phyloP scores from a whole-genome alignment of 2,797 vertebrate species.

The Hirundo rustica region DNA sequence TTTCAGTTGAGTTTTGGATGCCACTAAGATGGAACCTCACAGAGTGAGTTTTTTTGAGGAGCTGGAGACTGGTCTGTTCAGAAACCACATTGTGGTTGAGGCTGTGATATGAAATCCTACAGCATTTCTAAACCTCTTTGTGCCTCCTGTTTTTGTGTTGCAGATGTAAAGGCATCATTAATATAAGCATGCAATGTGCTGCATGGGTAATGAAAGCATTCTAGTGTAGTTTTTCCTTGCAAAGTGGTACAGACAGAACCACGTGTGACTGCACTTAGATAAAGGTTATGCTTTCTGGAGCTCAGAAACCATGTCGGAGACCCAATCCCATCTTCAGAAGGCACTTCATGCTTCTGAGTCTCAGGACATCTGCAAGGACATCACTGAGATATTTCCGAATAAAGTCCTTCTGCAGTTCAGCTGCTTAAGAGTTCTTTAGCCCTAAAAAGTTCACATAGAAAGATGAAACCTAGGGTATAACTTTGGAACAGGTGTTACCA shows the following conservation, averaged over 20 bases:
- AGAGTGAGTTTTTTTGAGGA: neutral
- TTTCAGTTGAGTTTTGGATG: neutral
- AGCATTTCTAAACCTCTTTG: neutral
- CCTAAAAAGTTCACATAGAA: neutral
- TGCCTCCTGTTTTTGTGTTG: neutral
- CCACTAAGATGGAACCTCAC: neutral
- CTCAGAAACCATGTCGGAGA: neutral
- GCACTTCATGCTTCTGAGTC: neutral
- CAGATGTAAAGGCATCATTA: neutral
- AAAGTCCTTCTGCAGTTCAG: neutral
- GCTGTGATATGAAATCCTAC: neutral
- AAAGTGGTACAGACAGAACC: neutral
- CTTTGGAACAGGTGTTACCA: neutral
- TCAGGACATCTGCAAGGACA: neutral
- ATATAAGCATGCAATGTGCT: neutral
- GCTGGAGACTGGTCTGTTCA: neutral
- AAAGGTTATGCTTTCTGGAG: neutral
- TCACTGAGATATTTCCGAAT: neutral
- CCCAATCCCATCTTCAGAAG: neutral
- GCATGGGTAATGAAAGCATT: neutral
- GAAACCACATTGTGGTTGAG: neutral
- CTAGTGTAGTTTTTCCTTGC: neutral
- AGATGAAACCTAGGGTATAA: neutral
- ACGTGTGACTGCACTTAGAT: neutral
- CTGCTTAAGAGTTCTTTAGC: neutral